phyloP scores from a whole-genome alignment of 1,140 invertebrate species.

The Globodera rostochiensis region DNA sequence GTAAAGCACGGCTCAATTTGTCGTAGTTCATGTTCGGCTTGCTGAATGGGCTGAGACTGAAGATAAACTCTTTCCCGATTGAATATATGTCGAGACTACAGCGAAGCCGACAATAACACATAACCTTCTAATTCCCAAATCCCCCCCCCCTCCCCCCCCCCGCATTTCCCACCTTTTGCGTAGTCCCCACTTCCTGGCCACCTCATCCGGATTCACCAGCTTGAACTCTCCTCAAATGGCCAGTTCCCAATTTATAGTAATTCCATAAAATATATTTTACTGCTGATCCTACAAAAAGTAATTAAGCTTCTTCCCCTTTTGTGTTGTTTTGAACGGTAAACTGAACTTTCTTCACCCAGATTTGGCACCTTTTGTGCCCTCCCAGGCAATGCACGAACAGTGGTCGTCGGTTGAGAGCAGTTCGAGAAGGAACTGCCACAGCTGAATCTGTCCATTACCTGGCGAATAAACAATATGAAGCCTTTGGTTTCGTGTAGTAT shows the following conservation, averaged over 20 bases:
- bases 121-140: too few relatives aligned
- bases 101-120: too few relatives aligned
- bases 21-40: constrained; percentile 99
- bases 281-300: too few relatives aligned
- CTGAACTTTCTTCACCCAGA: too few relatives aligned
- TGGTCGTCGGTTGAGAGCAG: constrained; percentile 88
- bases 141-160: neutral
- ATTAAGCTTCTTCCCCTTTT: too few relatives aligned
- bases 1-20: constrained; percentile 91
- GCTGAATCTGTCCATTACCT: constrained; percentile 83
- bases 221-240: constrained; percentile 69
- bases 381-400: constrained; percentile 89
- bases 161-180: constrained; percentile 74
- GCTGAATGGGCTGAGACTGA: constrained; percentile 62
- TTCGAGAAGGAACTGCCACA: constrained; percentile 98
- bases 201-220: constrained; percentile 89
- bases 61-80: too few relatives aligned
- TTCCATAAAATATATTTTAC: too few relatives aligned
- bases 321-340: too few relatives aligned
- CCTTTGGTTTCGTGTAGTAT: neutral
- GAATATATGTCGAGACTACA: too few relatives aligned
- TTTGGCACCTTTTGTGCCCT: constrained; percentile 70
- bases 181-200: constrained; percentile 93
- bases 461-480: neutral
- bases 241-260: neutral